These are phyloP conservation scores for Otolemur garnettii DNA, from an alignment of 2,113 vertebrate genomes.

Conservation along the genomic window DNA sequence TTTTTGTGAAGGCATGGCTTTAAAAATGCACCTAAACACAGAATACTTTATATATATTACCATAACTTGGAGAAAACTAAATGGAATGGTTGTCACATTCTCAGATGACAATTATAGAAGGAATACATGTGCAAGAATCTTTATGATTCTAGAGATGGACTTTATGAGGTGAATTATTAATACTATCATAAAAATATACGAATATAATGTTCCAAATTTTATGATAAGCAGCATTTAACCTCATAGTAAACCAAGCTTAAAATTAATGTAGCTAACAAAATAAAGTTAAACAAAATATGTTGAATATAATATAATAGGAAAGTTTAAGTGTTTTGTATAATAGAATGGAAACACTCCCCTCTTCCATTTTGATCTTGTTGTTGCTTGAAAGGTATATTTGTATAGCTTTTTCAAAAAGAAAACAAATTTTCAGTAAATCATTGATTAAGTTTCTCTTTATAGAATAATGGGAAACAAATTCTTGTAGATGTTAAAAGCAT, in stretches of 20 bases:
- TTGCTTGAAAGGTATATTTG: background rate
- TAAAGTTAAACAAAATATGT: background rate
- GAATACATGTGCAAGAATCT: background rate
- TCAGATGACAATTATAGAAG: background rate
- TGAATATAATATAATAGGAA: background rate
- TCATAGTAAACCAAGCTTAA: background rate
- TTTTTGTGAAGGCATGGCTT: background rate
- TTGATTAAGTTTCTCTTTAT: background rate
- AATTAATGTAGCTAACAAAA: background rate
- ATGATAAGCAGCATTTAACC: background rate
- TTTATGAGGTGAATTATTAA: background rate
- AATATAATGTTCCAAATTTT: background rate
- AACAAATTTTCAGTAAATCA: background rate
- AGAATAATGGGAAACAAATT: background rate
- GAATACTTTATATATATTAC: background rate
- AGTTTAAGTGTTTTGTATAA: background rate
- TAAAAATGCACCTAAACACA: background rate
- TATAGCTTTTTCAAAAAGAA: background rate
- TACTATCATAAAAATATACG: background rate
- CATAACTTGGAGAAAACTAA: background rate
- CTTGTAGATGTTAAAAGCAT: background rate
- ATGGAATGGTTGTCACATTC: background rate
- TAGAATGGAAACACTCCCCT: background rate
- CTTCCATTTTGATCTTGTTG: background rate
- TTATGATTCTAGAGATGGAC: background rate